Conservation (phyloP, 35 echinoderm and acorn worm species). For the Apostichopus parvimensis region DNA sequence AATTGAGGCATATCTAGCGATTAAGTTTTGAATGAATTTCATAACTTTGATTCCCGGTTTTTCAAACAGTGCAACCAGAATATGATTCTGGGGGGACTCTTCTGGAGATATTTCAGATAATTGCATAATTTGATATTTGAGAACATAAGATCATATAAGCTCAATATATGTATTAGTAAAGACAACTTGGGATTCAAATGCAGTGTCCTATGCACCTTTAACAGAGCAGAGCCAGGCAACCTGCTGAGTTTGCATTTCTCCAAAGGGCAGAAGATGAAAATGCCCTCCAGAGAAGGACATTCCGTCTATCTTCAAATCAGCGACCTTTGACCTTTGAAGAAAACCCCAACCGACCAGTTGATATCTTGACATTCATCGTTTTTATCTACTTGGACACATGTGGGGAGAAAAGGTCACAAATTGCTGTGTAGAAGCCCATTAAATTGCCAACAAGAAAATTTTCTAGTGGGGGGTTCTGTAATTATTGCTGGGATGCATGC, state of each 20-base stretch:
- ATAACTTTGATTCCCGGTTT: no score
- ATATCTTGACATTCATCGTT: slow-evolving; percentile 4
- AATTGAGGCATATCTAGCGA: no score
- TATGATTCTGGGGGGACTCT: no score
- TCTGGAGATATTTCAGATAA: no score
- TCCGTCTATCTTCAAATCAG: slow-evolving; percentile 31
- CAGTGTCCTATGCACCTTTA: no score
- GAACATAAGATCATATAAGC: no score
- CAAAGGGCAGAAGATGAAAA: slow-evolving; percentile 42
- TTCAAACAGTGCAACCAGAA: no score
- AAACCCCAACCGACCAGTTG: neutral
- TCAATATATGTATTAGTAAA: no score
- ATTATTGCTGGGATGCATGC: neutral
- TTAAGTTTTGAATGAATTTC: no score
- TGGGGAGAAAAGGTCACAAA: slow-evolving; percentile 24
- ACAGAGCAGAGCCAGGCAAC: neutral
- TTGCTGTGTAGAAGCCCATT: slow-evolving; percentile 20
- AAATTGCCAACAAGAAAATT: neutral
- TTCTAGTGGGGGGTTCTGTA: neutral
- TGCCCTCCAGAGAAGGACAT: slow-evolving; percentile 14
- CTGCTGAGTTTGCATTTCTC: slow-evolving; percentile 31
- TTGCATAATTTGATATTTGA: no score
- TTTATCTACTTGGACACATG: neutral
- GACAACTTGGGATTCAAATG: no score
- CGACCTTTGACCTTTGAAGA: slow-evolving; percentile 4